A percentile compares a stretch with the other conserved stretches of the same genome.
phyloP scores from a whole-genome alignment of 2,888 invertebrate genomes.

The Leptopilina syphax region DNA sequence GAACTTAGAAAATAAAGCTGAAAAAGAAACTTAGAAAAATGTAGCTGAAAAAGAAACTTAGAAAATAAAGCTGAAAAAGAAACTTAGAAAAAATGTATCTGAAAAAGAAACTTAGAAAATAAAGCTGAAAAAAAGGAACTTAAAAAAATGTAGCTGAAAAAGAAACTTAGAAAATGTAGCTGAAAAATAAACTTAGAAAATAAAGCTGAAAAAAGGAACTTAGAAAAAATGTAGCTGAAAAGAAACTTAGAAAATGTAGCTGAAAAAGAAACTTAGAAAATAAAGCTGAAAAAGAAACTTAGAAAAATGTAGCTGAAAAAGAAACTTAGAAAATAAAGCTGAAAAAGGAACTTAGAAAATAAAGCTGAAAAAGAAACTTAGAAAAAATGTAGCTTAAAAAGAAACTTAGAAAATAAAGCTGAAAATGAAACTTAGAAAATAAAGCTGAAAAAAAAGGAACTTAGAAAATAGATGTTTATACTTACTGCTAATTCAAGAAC shows the following conservation, averaged over 20 bases:
- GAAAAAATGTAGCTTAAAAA: background rate
- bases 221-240: too few species aligned
- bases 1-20: too few species aligned
- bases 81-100: too few species aligned
- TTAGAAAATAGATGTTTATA: too few species aligned
- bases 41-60: too few species aligned
- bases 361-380: slow-evolving; percentile 1
- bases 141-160: background rate
- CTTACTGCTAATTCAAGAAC: too few species aligned
- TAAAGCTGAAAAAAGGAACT: too few species aligned
- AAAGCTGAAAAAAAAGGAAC: too few species aligned
- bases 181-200: too few species aligned
- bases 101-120: background rate
- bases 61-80: slow-evolving; percentile 3
- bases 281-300: too few species aligned
- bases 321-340: background rate
- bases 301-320: background rate
- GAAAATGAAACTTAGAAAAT: background rate
- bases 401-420: background rate
- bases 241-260: background rate
- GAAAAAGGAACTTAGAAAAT: background rate
- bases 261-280: background rate
- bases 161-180: background rate
- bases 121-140: too few species aligned
- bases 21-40: too few species aligned